phyloP scores from a whole-genome alignment of 1,140 invertebrate genomes.

The Galleria mellonella region DNA sequence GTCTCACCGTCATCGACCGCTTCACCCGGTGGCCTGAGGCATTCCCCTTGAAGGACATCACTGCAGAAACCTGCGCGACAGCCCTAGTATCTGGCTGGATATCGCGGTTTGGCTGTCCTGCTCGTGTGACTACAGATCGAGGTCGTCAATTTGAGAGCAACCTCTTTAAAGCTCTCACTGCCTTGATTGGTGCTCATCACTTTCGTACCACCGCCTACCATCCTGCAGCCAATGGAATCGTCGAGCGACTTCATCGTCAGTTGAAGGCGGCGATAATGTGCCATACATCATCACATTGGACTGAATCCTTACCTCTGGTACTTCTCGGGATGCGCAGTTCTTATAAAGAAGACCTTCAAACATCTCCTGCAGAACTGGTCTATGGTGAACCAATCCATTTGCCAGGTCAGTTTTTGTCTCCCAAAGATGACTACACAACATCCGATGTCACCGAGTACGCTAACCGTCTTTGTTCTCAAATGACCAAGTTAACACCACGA shows the following conservation, averaged over 20 bases:
- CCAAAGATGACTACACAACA: no score
- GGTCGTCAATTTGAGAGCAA: background rate
- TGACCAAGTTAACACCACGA: no score
- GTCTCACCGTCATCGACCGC: no score
- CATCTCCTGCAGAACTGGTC: no score
- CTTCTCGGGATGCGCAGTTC: no score
- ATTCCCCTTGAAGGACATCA: background rate
- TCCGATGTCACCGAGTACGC: no score
- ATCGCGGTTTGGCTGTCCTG: background rate
- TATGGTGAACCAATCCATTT: no score
- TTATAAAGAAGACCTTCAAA: no score
- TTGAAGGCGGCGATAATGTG: slow-evolving; percentile 6
- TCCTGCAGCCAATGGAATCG: background rate
- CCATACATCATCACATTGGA: no score
- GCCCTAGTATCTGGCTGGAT: background rate
- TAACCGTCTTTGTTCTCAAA: no score
- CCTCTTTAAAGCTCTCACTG: background rate
- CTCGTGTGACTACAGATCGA: background rate
- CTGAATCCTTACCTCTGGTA: no score
- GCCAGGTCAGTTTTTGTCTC: no score
- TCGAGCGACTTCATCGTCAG: background rate
- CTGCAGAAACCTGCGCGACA: background rate
- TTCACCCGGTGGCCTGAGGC: background rate
- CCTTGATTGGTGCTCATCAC: background rate
- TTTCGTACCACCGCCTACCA: background rate